A percentile compares a stretch with the other conserved stretches of the same genome.
Evolutionary conservation across 2,888 invertebrate species (phyloP).

Genomic region (Sinelater perroti): DNA sequence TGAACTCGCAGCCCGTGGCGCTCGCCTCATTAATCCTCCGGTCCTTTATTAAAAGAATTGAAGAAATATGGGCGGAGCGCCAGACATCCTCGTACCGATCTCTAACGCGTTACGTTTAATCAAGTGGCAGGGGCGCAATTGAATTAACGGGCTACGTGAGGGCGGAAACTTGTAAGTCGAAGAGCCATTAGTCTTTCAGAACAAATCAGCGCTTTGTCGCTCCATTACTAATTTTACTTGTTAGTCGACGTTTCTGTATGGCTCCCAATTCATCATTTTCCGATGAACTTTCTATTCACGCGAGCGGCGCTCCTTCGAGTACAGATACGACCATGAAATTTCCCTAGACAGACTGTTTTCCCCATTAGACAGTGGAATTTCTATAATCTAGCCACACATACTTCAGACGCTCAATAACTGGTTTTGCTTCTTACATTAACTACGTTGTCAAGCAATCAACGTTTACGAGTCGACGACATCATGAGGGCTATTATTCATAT

Average conservation of each 20-base stretch:
- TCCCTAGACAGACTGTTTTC: too few species aligned
- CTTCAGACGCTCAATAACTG: too few species aligned
- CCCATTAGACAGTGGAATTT: too few species aligned
- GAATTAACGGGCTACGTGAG: constrained; percentile 58
- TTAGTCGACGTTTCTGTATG: constrained; percentile 38
- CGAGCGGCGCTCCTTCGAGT: constrained; percentile 7
- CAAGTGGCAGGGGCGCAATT: constrained; percentile 57
- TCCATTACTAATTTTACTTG: constrained; percentile 52
- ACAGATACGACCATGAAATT: too few species aligned
- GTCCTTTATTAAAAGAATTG: constrained; percentile 64
- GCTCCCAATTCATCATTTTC: constrained; percentile 36
- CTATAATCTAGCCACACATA: too few species aligned
- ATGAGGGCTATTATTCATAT: too few species aligned
- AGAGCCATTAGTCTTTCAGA: constrained; percentile 58
- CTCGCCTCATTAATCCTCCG: constrained; percentile 60
- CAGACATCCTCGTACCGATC: constrained; percentile 51
- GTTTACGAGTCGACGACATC: too few species aligned
- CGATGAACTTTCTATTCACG: constrained; percentile 20
- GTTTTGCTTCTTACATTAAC: too few species aligned
- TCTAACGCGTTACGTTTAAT: constrained; percentile 57
- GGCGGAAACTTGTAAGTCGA: constrained; percentile 58
- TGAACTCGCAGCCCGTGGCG: constrained; percentile 48
- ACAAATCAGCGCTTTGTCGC: constrained; percentile 59
- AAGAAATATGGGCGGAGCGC: constrained; percentile 63
- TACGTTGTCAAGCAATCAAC: too few species aligned